These are phyloP conservation scores for Neogobius melanostomus DNA, from an alignment of 2,113 vertebrate species.

Conservation along the genomic window DNA sequence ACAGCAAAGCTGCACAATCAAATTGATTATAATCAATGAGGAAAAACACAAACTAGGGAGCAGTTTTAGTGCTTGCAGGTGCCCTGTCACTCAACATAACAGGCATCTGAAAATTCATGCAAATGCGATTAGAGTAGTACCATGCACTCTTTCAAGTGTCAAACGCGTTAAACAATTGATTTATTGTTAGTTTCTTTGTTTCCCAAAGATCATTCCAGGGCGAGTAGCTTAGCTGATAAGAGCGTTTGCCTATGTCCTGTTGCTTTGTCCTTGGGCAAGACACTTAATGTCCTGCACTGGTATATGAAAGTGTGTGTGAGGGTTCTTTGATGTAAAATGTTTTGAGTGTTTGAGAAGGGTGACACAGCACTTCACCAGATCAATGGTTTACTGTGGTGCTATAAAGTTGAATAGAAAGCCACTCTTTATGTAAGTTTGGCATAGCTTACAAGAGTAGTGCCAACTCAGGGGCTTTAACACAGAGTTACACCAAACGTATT, in stretches of 20 bases:
- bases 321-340: neutral
- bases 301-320: too few relatives aligned
- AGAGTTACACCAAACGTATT: constrained; percentile 55
- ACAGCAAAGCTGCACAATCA: neutral
- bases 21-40: neutral
- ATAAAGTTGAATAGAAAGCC: constrained; percentile 3
- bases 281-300: too few relatives aligned
- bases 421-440: constrained; percentile 33
- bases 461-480: constrained; percentile 35
- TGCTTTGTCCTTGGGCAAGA: too few relatives aligned
- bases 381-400: neutral
- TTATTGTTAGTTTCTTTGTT: neutral
- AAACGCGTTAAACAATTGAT: neutral
- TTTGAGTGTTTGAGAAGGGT: neutral
- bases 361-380: neutral
- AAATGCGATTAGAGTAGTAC: neutral
- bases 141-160: neutral
- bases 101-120: neutral
- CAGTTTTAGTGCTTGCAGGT: neutral
- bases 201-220: too few relatives aligned
- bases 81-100: neutral
- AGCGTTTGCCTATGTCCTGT: too few relatives aligned
- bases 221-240: too few relatives aligned
- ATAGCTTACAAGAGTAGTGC: constrained; percentile 52
- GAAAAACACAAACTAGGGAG: neutral